Conservation (phyloP, 1,140 invertebrate genomes). For the Penaeus chinensis region DNA sequence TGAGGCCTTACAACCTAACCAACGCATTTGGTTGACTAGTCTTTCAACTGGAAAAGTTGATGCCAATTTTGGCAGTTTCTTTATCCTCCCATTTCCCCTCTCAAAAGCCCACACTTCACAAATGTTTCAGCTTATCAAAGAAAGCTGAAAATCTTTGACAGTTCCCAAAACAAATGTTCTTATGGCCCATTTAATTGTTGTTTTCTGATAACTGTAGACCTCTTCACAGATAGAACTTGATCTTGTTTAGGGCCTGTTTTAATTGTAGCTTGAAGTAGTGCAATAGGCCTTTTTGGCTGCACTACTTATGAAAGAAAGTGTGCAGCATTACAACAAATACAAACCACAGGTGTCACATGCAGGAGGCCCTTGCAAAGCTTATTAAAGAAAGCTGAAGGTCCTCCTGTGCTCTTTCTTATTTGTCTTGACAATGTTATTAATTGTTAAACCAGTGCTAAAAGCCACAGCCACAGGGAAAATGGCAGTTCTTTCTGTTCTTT, state of each 20-base stretch:
- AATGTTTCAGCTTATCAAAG: conserved; percentile 48
- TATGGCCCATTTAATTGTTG: not conserved
- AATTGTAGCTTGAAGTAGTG: conserved; percentile 28
- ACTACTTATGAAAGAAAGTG: conserved; percentile 61
- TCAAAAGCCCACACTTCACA: conserved; percentile 21
- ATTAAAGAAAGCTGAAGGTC: conserved; percentile 52
- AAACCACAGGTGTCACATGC: not conserved
- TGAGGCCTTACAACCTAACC: conserved; percentile 39
- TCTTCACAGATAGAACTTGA: conserved; percentile 4
- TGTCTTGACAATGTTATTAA: not conserved
- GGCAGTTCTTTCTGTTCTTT: not conserved
- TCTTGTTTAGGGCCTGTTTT: conserved; percentile 19
- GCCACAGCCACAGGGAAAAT: conserved; percentile 8
- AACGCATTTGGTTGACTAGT: conserved; percentile 26
- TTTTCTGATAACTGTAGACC: not conserved
- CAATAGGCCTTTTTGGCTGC: conserved; percentile 16
- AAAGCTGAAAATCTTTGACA: conserved; percentile 31
- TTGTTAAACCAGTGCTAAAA: not conserved
- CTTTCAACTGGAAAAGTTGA: conserved; percentile 3
- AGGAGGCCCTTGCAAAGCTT: conserved; percentile 46
- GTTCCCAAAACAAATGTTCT: conserved; percentile 1
- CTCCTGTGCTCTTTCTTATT: not conserved
- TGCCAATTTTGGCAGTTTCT: conserved; percentile 31
- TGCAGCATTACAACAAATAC: conserved; percentile 29
- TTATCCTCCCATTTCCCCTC: conserved; percentile 32